Evolutionary conservation across 2,113 vertebrate genomes (phyloP).

Genomic region (Triplophysa rosa): DNA sequence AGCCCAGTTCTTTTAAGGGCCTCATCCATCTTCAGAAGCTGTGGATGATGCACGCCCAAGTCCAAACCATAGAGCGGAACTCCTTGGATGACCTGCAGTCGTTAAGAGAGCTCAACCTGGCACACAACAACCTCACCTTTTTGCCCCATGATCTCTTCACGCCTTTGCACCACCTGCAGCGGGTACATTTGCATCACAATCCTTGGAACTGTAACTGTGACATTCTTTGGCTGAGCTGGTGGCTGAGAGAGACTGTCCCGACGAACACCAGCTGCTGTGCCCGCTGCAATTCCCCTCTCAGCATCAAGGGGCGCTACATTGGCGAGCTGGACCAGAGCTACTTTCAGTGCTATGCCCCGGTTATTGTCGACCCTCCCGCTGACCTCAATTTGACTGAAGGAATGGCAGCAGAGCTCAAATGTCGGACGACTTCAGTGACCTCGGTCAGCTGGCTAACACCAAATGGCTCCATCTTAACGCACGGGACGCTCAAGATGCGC

Average conservation of each 20-base stretch:
- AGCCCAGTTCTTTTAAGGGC: slow-evolving; percentile 74
- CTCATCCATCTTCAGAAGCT: slow-evolving; percentile 87
- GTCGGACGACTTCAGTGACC: slow-evolving; percentile 90
- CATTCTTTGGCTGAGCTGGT: slow-evolving; percentile 80
- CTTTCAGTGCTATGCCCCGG: slow-evolving; percentile 92
- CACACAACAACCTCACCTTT: slow-evolving; percentile 78
- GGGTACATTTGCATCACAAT: slow-evolving; percentile 78
- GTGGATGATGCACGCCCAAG: slow-evolving; percentile 90
- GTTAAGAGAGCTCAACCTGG: slow-evolving; percentile 75
- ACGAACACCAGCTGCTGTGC: slow-evolving; percentile 79
- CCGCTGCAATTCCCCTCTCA: slow-evolving; percentile 70
- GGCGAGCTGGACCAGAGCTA: slow-evolving; percentile 86
- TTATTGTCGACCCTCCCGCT: slow-evolving; percentile 92
- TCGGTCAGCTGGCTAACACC: slow-evolving; percentile 96
- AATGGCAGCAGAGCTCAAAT: slow-evolving; percentile 94
- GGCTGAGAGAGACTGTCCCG: slow-evolving; percentile 76
- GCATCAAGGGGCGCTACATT: slow-evolving; percentile 76
- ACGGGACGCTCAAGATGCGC: slow-evolving; percentile 89
- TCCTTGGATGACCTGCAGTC: slow-evolving; percentile 78
- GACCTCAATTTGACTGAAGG: slow-evolving; percentile 83
- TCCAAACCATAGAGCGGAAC: slow-evolving; percentile 78
- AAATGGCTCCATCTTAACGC: slow-evolving; percentile 92
- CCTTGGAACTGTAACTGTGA: slow-evolving; percentile 81
- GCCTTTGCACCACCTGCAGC: slow-evolving; percentile 72
- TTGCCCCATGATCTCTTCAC: slow-evolving; percentile 78